Evolutionary conservation across 1,140 invertebrate species (phyloP).

Genomic region (Periplaneta americana): DNA sequence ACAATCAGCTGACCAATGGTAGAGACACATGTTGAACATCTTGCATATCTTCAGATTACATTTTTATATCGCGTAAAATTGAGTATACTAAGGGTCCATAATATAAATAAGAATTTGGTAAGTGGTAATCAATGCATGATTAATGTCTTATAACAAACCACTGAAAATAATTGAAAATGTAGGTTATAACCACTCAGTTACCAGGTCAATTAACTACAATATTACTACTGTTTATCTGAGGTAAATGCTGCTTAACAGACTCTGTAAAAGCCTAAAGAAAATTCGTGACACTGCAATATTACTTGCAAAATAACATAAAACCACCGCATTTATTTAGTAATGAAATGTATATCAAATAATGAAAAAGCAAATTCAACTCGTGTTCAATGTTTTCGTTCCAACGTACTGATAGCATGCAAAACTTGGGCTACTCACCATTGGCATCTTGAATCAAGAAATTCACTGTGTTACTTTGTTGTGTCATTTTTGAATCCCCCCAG

Average conservation of each 20-base stretch:
- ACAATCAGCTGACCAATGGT: not conserved
- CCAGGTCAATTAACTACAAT: not conserved
- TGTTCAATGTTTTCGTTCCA: slow-evolving; percentile 6
- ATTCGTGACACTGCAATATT: not conserved
- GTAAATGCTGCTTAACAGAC: not conserved
- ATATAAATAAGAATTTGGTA: not conserved
- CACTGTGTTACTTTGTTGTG: slow-evolving; percentile 53
- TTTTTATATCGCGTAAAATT: too few species aligned
- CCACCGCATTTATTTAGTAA: not conserved
- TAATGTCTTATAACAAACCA: not conserved
- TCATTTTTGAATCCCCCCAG: slow-evolving; percentile 37
- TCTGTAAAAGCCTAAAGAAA: not conserved
- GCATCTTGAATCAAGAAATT: slow-evolving; percentile 60
- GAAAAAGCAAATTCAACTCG: not conserved
- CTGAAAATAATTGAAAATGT: not conserved
- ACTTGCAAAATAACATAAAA: not conserved
- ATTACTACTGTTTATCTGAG: not conserved
- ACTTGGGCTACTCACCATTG: slow-evolving; percentile 46
- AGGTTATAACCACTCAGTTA: not conserved
- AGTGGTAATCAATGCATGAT: too few species aligned
- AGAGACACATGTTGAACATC: not conserved
- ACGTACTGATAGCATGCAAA: not conserved
- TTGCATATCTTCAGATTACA: too few species aligned
- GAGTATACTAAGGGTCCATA: not conserved
- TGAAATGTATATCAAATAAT: not conserved